phyloP scores from a whole-genome alignment of 1,140 invertebrate species.

The Elymnias hypermnestra region DNA sequence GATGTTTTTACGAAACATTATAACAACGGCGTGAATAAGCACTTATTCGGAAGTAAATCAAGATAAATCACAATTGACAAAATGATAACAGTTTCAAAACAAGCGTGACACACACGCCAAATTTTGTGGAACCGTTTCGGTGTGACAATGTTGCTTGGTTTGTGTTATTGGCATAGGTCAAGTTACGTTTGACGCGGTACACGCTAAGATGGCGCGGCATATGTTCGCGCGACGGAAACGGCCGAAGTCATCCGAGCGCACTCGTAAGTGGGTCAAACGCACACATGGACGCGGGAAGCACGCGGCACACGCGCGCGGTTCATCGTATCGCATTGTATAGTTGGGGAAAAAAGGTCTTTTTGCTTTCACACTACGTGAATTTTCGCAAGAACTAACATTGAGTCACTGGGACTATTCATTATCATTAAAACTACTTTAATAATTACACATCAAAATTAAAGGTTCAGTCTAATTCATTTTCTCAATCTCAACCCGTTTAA shows the following conservation, averaged over 20 bases:
- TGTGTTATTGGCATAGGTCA: slow-evolving; percentile 32
- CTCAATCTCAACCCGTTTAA: not conserved
- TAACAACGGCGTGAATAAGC: slow-evolving; percentile 4
- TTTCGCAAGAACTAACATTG: slow-evolving; percentile 14
- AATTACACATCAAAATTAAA: too few relatives aligned
- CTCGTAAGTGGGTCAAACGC: slow-evolving; percentile 60
- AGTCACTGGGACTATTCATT: too few relatives aligned
- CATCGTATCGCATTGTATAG: slow-evolving; percentile 30
- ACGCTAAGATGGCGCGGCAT: slow-evolving; percentile 37
- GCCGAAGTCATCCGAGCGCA: slow-evolving; percentile 46
- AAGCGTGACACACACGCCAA: slow-evolving; percentile 16
- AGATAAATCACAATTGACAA: slow-evolving; percentile 27
- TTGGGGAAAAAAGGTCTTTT: slow-evolving; percentile 35
- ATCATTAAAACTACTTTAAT: too few relatives aligned
- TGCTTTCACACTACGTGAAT: slow-evolving; percentile 51
- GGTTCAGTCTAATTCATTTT: too few relatives aligned
- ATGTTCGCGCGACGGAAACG: slow-evolving; percentile 40
- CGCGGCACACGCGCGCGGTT: slow-evolving; percentile 20
- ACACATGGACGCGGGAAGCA: slow-evolving; percentile 26
- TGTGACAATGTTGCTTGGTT: slow-evolving; percentile 7
- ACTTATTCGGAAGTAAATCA: slow-evolving; percentile 23
- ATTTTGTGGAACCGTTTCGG: slow-evolving; percentile 2
- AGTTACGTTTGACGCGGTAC: slow-evolving; percentile 36
- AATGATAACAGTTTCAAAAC: slow-evolving; percentile 30
- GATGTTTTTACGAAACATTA: slow-evolving; percentile 7